Percentiles rank a stretch among this genome's conserved stretches.
These are phyloP conservation scores for Callipepla californica DNA, from an alignment of 2,113 vertebrate genomes.

Conservation along the genomic window DNA sequence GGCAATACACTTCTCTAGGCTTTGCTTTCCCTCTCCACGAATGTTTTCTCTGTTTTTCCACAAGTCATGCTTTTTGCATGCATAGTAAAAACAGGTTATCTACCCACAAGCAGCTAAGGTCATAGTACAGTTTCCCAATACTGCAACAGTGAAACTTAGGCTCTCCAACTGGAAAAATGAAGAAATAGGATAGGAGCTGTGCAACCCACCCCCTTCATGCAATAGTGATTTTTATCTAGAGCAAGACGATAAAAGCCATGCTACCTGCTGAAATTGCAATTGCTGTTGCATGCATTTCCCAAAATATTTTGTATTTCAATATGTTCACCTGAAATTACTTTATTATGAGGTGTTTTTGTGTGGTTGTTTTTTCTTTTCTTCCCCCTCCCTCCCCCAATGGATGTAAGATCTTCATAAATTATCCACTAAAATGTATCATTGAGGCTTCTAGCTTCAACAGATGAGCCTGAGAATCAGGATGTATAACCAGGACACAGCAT, in stretches of 20 bases:
- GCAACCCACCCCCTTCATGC: fast-evolving
- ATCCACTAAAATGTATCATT: not conserved
- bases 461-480: not conserved
- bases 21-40: not conserved
- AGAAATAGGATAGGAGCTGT: not conserved
- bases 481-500: not conserved
- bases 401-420: not conserved
- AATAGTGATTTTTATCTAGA: not conserved
- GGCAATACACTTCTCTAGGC: not conserved
- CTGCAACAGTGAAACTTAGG: not conserved
- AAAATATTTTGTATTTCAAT: not conserved
- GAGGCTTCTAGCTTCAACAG: not conserved
- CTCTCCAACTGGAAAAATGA: not conserved
- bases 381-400: not conserved
- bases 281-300: not conserved
- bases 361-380: not conserved
- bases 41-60: not conserved
- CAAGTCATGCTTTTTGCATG: not conserved
- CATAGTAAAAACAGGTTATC: not conserved
- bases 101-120: not conserved
- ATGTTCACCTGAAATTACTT: not conserved
- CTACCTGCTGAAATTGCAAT: not conserved
- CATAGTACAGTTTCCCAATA: not conserved
- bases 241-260: not conserved
- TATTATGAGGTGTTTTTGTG: not conserved